Evolutionary conservation across 2,888 invertebrate species (phyloP).

Genomic region (Protodeltote pygarga): DNA sequence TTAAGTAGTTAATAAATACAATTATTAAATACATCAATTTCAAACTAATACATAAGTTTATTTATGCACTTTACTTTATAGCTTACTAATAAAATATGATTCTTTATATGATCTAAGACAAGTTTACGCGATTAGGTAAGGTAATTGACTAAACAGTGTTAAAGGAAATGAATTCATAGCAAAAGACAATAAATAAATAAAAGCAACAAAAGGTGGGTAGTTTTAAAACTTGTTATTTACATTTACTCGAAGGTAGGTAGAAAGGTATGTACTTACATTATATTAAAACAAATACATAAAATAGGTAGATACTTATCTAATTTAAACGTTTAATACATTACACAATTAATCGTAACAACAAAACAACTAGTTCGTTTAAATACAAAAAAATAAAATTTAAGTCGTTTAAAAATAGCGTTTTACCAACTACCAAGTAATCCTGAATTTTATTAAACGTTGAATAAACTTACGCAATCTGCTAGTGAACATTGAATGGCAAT

Average conservation of each 20-base stretch:
- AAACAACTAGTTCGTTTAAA: conserved; percentile 32
- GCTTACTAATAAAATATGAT: background rate
- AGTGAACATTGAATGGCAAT: conserved; percentile 10
- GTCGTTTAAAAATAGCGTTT: conserved; percentile 12
- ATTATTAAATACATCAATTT: background rate
- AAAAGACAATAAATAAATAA: conserved; percentile 9
- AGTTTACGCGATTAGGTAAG: conserved; percentile 15
- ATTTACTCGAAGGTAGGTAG: conserved; percentile 25
- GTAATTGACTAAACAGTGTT: conserved; percentile 40
- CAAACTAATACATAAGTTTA: background rate
- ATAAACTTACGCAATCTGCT: background rate
- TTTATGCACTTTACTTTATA: background rate
- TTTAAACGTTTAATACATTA: conserved; percentile 34
- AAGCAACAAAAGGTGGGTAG: conserved; percentile 8
- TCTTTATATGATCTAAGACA: conserved; percentile 41
- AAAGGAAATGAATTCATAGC: conserved; percentile 13
- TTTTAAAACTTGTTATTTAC: conserved; percentile 40
- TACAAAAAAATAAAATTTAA: conserved; percentile 22
- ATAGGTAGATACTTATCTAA: conserved; percentile 34
- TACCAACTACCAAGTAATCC: conserved; percentile 18
- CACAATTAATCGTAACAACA: conserved; percentile 37
- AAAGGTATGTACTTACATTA: conserved; percentile 23
- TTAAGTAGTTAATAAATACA: background rate
- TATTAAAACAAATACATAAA: conserved; percentile 30
- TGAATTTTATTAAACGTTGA: background rate